Percentiles rank a stretch among this genome's conserved stretches.
Evolutionary conservation across 2,888 invertebrate genomes (phyloP).

Genomic region (Phengaris alcon): DNA sequence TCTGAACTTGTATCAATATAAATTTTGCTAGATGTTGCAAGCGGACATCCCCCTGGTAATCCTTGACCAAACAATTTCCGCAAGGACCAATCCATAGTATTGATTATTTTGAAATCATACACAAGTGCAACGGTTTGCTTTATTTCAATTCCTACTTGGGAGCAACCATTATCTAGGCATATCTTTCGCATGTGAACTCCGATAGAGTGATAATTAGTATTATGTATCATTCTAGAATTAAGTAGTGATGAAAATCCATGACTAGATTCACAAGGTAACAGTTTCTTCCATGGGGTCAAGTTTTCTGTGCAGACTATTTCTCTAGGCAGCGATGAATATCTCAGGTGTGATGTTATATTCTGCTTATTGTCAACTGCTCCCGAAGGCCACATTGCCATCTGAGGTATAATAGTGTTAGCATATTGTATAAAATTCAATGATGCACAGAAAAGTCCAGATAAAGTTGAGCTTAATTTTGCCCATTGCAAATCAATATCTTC

Average conservation of each 20-base stretch:
- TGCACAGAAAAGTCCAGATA: slow-evolving; percentile 97
- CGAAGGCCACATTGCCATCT: slow-evolving; percentile 88
- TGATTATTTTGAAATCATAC: slow-evolving; percentile 86
- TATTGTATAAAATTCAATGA: slow-evolving; percentile 96
- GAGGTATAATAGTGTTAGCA: slow-evolving; percentile 90
- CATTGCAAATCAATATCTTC: slow-evolving; percentile 89
- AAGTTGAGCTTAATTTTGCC: slow-evolving; percentile 91
- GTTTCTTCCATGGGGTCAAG: slow-evolving; percentile 98
- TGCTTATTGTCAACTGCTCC: slow-evolving; percentile 78
- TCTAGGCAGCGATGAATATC: slow-evolving; percentile 94
- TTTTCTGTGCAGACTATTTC: slow-evolving; percentile 99
- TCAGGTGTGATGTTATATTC: slow-evolving; percentile 77
- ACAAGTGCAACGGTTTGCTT: slow-evolving; percentile 92
- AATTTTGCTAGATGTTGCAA: slow-evolving; percentile 87
- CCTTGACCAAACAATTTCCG: slow-evolving; percentile 92
- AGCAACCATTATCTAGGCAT: slow-evolving; percentile 82
- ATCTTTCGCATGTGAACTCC: slow-evolving; percentile 90
- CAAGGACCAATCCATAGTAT: slow-evolving; percentile 89
- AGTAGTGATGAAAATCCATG: slow-evolving; percentile 92
- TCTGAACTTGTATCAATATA: slow-evolving; percentile 88
- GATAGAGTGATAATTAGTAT: slow-evolving; percentile 95
- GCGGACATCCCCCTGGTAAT: slow-evolving; percentile 88
- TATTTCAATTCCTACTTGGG: slow-evolving; percentile 85
- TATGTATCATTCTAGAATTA: slow-evolving; percentile 94
- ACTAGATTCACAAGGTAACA: slow-evolving; percentile 96